Evolutionary conservation across 2,888 invertebrate species (phyloP), one percentile per base, ranked within the genome.

Genomic region (Polymixis lichenea): DNA sequence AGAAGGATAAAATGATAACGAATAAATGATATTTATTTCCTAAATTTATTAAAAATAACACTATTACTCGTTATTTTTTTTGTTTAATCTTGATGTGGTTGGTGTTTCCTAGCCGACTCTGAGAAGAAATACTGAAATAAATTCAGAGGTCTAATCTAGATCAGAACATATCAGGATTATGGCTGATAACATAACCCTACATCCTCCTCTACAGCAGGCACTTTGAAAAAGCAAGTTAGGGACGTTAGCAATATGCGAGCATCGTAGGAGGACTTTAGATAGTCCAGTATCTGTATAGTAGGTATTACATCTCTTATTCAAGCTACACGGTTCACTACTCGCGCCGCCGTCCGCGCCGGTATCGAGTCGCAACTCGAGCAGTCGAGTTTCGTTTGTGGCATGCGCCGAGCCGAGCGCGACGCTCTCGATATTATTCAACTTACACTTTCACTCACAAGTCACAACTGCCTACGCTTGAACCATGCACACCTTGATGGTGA

Each of bases 381-480:
- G 2, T 46, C 43, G 51, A 25, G 72, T 22, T 67, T n/a, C 22
- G 74, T 62, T 62, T 32, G 51, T 28, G 65, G 53, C 67, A 28
- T 49, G 77, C 73, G 78, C 80, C 83, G 77, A 77, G 79, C 77
- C 78, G 87, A 86, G 80, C 84, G 80, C 83, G 76, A 84, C 87
- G 89, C 72, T 88, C 89, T 88, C 88, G 84, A 90, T 90, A 88
- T 91, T 90, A 91, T 91, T 88, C 88, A 90, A 91, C 87, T 66
- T 75, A 55, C 86, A 91, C 91, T 92, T 91, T 92, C 91, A 91
- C 91, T 87, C 76, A 69, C 81, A 81, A 28, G 43, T 69, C 25
- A 32, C n/a, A 71, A 70, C 58, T 51, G 38, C 19, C 28, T 51
- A 58, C 38, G 22, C 55, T 49, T 58, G 56, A 74, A 68, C 67